Percentiles rank a stretch among this genome's conserved stretches.
phyloP scores from a whole-genome alignment of 1,140 invertebrate species.

The Gryllus bimaculatus region DNA sequence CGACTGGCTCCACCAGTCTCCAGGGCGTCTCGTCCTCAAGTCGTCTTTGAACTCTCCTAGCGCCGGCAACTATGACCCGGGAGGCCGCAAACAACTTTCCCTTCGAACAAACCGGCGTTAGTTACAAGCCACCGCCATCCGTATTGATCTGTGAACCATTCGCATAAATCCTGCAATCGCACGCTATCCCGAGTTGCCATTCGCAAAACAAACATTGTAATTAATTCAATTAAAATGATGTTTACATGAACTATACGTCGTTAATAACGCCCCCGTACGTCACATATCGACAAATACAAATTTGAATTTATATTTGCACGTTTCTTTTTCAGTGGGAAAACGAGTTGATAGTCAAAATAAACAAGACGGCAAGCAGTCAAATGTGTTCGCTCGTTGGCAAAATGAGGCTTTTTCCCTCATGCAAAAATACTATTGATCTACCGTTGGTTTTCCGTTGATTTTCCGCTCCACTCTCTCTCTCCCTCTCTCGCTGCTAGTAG shows the following conservation, averaged over 20 bases:
- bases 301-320: background rate
- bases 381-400: background rate
- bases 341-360: background rate
- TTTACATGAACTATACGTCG: background rate
- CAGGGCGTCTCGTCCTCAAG: background rate
- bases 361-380: background rate
- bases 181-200: background rate
- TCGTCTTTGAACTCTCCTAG: background rate
- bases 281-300: slow-evolving; percentile 1
- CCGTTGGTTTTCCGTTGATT: background rate
- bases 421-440: background rate
- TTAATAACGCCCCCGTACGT: background rate
- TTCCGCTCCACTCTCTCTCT: background rate
- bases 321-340: background rate
- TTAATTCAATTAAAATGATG: slow-evolving; percentile 1
- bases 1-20: background rate
- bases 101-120: background rate
- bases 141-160: background rate
- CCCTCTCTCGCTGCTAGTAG: background rate
- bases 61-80: background rate
- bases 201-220: background rate
- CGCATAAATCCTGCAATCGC: background rate
- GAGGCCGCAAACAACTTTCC: background rate
- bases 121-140: background rate
- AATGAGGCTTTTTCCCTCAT: background rate